A percentile compares a stretch with the other conserved stretches of the same genome.
phyloP scores from a whole-genome alignment of 1,140 invertebrate genomes.

The Mya arenaria region DNA sequence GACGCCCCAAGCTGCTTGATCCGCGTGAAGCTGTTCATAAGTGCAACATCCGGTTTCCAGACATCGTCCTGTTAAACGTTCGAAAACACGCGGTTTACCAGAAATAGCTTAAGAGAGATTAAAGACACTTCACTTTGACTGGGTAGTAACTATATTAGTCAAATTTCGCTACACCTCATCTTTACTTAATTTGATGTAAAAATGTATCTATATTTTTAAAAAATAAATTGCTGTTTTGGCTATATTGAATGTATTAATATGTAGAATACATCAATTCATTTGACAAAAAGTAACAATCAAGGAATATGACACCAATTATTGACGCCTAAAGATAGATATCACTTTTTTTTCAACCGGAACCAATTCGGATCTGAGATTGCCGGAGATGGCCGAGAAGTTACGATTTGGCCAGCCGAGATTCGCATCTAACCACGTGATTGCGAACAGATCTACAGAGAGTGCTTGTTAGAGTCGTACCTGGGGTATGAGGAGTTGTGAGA shows the following conservation, averaged over 20 bases:
- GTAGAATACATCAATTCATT: too few relatives aligned
- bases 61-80: constrained; percentile 19
- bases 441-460: too few relatives aligned
- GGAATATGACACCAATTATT: not conserved
- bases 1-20: not conserved
- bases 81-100: not conserved
- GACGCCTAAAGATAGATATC: not conserved
- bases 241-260: too few relatives aligned
- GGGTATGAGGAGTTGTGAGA: constrained; percentile 40
- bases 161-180: not conserved
- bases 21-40: constrained; percentile 24
- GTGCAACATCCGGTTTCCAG: constrained; percentile 30
- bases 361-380: too few relatives aligned
- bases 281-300: not conserved
- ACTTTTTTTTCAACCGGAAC: not conserved
- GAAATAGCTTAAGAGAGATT: not conserved
- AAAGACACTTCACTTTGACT: not conserved
- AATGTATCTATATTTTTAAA: not conserved
- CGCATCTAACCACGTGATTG: too few relatives aligned
- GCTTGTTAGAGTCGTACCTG: constrained; percentile 1
- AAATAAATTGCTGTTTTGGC: too few relatives aligned
- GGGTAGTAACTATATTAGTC: too few relatives aligned
- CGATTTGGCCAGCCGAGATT: not conserved
- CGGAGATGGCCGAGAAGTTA: not conserved
- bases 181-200: not conserved